A percentile compares a stretch with the other conserved stretches of the same genome.
Evolutionary conservation across 2,113 vertebrate species (phyloP).

Genomic region (Isurus oxyrinchus): DNA sequence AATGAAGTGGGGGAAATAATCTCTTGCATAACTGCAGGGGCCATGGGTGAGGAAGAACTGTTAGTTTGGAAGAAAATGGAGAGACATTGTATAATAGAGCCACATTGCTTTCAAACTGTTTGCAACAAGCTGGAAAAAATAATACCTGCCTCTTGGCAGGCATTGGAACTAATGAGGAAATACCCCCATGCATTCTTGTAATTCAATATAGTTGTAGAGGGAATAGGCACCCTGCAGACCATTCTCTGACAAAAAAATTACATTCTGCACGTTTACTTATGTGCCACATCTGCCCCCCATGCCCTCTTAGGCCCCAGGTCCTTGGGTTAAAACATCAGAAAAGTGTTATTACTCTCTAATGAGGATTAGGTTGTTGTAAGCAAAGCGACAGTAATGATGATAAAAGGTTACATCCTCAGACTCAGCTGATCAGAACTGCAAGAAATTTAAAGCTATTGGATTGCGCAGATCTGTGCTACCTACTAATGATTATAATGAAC

Average conservation of each 20-base stretch:
- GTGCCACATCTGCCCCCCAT: neutral
- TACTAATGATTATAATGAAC: neutral
- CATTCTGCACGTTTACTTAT: neutral
- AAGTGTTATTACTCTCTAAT: neutral
- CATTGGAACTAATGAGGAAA: neutral
- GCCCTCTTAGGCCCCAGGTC: no score
- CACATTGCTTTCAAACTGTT: neutral
- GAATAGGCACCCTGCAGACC: neutral
- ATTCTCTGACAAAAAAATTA: neutral
- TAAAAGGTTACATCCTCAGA: neutral
- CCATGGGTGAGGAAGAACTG: neutral
- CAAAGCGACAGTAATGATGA: neutral
- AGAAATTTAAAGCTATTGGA: neutral
- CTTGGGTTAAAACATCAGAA: neutral
- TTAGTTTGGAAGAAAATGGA: neutral
- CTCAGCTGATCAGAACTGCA: neutral
- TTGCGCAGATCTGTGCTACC: neutral
- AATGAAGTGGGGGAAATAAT: neutral
- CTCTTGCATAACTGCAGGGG: neutral
- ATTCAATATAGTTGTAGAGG: neutral
- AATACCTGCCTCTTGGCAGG: neutral
- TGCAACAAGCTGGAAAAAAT: neutral
- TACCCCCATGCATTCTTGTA: neutral
- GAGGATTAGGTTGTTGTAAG: neutral
- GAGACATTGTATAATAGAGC: no score